A percentile compares a stretch with the other conserved stretches of the same genome.
Conservation (phyloP, 2,888 invertebrate species). For the Kryphioiulus occultus region DNA sequence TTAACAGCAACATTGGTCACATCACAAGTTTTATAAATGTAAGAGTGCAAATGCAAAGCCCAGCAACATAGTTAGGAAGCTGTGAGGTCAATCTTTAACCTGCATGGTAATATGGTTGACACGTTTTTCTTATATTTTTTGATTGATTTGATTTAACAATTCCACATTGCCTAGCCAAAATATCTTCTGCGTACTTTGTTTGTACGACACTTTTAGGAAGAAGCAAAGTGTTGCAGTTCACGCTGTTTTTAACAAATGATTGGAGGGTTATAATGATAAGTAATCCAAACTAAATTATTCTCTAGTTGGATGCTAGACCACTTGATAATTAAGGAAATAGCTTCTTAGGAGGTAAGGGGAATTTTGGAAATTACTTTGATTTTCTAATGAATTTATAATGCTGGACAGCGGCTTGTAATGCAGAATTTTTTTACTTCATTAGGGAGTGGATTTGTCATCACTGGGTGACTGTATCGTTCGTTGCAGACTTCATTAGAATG, state of each 20-base stretch:
- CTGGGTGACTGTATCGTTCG: background rate
- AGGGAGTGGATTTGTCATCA: background rate
- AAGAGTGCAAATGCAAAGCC: background rate
- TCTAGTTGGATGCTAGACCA: background rate
- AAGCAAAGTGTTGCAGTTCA: background rate
- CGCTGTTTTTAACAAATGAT: background rate
- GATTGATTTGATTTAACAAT: background rate
- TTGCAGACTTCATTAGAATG: slow-evolving; percentile 47
- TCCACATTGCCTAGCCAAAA: no score
- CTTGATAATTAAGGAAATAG: background rate
- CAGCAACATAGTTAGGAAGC: background rate
- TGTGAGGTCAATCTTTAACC: background rate
- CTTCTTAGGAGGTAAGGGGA: no score
- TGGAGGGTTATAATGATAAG: background rate
- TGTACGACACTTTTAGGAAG: no score
- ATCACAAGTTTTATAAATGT: background rate
- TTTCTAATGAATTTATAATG: background rate
- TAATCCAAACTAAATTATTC: background rate
- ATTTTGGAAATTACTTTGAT: background rate
- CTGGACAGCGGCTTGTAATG: slow-evolving; percentile 54
- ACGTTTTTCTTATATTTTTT: background rate
- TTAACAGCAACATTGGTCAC: background rate
- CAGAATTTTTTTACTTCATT: slow-evolving; percentile 48
- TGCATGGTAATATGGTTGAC: background rate
- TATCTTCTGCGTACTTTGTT: no score